phyloP scores from a whole-genome alignment of 2,113 vertebrate genomes.

The Leptosomus discolor region DNA sequence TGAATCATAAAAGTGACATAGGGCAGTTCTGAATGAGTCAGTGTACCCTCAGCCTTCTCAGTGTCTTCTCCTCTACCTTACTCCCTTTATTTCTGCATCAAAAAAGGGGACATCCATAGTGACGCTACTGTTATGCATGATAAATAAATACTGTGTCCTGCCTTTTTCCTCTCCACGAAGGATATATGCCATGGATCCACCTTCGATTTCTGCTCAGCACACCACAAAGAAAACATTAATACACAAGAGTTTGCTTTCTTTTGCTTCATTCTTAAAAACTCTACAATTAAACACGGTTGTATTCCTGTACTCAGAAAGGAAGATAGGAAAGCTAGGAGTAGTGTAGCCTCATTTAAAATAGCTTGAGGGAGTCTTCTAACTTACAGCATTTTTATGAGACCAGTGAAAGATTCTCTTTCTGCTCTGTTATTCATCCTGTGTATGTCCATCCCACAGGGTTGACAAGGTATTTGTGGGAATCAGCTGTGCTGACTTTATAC shows the following conservation, averaged over 20 bases:
- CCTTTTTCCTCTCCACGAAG: neutral
- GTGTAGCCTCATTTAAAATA: slow-evolving; percentile 26
- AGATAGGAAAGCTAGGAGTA: neutral
- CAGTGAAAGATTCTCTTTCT: neutral
- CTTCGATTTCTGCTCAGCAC: neutral
- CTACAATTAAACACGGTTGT: neutral
- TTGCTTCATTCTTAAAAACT: neutral
- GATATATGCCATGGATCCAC: neutral
- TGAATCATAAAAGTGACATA: neutral
- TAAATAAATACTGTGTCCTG: neutral
- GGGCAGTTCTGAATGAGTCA: neutral
- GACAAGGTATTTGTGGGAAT: slow-evolving; percentile 36
- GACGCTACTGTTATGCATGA: neutral
- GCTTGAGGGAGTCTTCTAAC: neutral
- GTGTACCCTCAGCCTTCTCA: neutral
- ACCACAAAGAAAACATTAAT: neutral
- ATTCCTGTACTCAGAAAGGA: neutral
- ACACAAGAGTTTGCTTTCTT: neutral
- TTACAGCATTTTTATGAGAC: neutral
- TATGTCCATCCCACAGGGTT: slow-evolving; percentile 18
- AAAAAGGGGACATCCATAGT: neutral
- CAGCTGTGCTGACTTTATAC: neutral
- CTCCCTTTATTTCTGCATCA: neutral
- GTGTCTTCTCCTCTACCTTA: neutral
- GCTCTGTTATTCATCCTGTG: neutral